These are phyloP conservation scores for Lophotis ruficrista DNA, from an alignment of 2,113 vertebrate species.

Conservation along the genomic window DNA sequence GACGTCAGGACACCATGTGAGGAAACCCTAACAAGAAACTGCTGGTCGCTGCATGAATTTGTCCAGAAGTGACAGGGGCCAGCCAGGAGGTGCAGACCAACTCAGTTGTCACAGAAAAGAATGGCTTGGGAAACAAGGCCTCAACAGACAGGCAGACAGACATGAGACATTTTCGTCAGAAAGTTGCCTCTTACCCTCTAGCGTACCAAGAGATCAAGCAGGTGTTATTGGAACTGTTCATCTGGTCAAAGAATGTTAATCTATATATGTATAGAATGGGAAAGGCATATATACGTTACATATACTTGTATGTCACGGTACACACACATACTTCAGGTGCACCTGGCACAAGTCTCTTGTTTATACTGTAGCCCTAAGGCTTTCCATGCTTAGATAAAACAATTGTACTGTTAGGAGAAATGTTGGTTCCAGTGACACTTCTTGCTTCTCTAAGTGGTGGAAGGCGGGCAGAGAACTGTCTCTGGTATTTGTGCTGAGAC, in stretches of 20 bases:
- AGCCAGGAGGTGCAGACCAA: neutral
- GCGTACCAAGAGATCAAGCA: neutral
- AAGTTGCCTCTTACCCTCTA: neutral
- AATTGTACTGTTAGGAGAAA: neutral
- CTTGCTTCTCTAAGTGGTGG: neutral
- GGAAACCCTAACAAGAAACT: neutral
- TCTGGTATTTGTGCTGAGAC: neutral
- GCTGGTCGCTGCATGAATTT: neutral
- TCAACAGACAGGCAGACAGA: neutral
- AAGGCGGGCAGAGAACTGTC: neutral
- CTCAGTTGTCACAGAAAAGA: neutral
- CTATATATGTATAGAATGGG: neutral
- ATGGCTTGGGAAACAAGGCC: neutral
- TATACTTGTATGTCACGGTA: fast-evolving
- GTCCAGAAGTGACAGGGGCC: neutral
- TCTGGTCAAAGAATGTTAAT: neutral
- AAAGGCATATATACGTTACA: neutral
- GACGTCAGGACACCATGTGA: neutral
- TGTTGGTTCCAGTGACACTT: neutral
- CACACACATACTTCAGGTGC: neutral
- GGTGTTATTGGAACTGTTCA: neutral
- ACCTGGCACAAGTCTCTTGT: neutral
- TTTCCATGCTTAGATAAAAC: neutral
- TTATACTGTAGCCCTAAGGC: neutral
- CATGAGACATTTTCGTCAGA: neutral